Percentiles rank a stretch among this genome's conserved stretches.
Evolutionary conservation across 1,140 invertebrate genomes (phyloP).

Genomic region (Zaprionus gabonicus): DNA sequence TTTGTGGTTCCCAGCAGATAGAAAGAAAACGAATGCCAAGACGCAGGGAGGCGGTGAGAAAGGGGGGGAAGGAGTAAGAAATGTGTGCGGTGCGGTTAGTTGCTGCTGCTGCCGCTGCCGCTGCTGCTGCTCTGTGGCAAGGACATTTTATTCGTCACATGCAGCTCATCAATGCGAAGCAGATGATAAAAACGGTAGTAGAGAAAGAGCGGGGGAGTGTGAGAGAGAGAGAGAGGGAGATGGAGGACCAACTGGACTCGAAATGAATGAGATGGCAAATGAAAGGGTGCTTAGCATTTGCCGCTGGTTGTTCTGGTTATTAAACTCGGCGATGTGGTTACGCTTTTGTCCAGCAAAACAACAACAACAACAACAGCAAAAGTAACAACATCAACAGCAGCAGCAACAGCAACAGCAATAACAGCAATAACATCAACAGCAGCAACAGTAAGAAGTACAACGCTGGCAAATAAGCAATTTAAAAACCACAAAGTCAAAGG

Average conservation of each 20-base stretch:
- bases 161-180: constrained; percentile 46
- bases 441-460: constrained; percentile 1
- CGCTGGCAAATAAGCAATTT: constrained; percentile 69
- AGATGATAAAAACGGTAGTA: constrained; percentile 12
- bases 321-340: constrained; percentile 53
- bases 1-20: constrained; percentile 22
- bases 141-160: constrained; percentile 49
- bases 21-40: neutral
- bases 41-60: neutral
- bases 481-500: constrained; percentile 63
- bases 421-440: neutral
- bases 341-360: constrained; percentile 12
- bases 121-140: neutral
- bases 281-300: constrained; percentile 25
- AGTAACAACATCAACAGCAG: neutral
- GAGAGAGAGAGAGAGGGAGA: neutral
- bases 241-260: neutral
- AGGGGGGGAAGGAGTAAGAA: neutral
- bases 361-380: neutral
- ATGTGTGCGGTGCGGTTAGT: constrained; percentile 22
- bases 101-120: neutral
- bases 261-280: neutral
- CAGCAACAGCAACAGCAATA: neutral
- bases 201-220: neutral
- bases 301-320: constrained; percentile 57